These are phyloP conservation scores for Troglohyphantes excavatus DNA, from an alignment of 2,888 invertebrate genomes.

Conservation along the genomic window DNA sequence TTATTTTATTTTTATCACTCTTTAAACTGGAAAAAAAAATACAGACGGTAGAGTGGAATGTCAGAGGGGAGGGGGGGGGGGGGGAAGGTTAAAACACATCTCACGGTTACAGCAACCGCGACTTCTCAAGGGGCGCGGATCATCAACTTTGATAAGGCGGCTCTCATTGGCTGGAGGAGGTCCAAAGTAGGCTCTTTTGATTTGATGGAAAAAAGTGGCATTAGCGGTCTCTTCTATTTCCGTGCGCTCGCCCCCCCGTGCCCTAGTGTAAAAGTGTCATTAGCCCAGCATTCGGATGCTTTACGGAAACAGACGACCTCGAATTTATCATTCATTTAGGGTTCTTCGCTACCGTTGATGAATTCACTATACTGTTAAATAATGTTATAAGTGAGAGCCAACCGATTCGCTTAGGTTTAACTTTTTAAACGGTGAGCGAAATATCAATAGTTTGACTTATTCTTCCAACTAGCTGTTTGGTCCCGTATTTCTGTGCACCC, in stretches of 20 bases:
- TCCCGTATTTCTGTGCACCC: no score
- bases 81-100: neutral
- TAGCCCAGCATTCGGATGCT: constrained; percentile 11
- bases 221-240: constrained; percentile 42
- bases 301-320: constrained; percentile 30
- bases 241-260: no score
- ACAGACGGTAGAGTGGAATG: neutral
- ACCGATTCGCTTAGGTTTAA: no score
- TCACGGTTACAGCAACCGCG: neutral
- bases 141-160: constrained; percentile 64
- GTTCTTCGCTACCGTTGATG: constrained; percentile 23
- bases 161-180: constrained; percentile 64
- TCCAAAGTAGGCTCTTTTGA: constrained; percentile 56
- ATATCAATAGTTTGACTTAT: no score
- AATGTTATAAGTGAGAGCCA: no score
- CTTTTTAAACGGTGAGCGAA: no score
- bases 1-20: neutral
- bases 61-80: neutral
- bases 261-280: constrained; percentile 1
- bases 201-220: constrained; percentile 52
- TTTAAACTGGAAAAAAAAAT: neutral
- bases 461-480: no score
- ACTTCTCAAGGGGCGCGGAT: constrained; percentile 47
- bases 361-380: no score
- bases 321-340: constrained; percentile 53